Evolutionary conservation across 92 coral and sea anemone species (phyloP).

Genomic region (Ricordea florida): DNA sequence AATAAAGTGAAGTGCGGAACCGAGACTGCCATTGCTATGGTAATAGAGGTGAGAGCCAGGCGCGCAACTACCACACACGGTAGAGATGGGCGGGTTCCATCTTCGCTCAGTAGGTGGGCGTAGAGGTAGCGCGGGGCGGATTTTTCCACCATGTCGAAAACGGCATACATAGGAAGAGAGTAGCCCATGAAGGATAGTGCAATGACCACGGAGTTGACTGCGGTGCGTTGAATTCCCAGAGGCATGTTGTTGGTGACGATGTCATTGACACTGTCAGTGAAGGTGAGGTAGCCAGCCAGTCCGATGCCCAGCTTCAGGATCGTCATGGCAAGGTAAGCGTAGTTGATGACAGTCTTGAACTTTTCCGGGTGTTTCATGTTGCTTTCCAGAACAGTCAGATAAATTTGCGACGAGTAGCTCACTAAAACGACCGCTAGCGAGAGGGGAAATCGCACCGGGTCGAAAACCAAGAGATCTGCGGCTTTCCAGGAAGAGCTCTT

Average conservation of each 20-base stretch:
- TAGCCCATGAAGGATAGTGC: constrained; percentile 69
- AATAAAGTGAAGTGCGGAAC: constrained; percentile 78
- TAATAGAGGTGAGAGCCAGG: constrained; percentile 42
- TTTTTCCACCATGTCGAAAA: constrained; percentile 74
- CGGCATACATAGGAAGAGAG: constrained; percentile 76
- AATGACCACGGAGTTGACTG: constrained; percentile 53
- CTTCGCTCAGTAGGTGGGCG: constrained; percentile 48
- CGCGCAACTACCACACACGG: constrained; percentile 64
- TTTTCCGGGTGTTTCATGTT: constrained; percentile 74
- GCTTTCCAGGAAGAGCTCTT: constrained; percentile 53
- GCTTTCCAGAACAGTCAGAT: constrained; percentile 67
- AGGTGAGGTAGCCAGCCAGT: constrained; percentile 62
- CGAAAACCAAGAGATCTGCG: constrained; percentile 60
- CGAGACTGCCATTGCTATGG: constrained; percentile 64
- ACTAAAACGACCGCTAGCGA: constrained; percentile 63
- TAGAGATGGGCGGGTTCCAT: constrained; percentile 38
- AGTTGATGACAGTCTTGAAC: constrained; percentile 57
- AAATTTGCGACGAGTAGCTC: constrained; percentile 74
- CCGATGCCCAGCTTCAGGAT: constrained; percentile 64
- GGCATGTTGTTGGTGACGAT: constrained; percentile 72
- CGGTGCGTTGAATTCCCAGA: constrained; percentile 23
- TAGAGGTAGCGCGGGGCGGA: constrained; percentile 46
- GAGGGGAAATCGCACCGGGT: constrained; percentile 63
- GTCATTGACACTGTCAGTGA: constrained; percentile 56
- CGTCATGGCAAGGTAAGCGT: constrained; percentile 65